Base-by-base conservation (phyloP, 2,113 vertebrate species). In the Platichthys stellatus region DNA sequence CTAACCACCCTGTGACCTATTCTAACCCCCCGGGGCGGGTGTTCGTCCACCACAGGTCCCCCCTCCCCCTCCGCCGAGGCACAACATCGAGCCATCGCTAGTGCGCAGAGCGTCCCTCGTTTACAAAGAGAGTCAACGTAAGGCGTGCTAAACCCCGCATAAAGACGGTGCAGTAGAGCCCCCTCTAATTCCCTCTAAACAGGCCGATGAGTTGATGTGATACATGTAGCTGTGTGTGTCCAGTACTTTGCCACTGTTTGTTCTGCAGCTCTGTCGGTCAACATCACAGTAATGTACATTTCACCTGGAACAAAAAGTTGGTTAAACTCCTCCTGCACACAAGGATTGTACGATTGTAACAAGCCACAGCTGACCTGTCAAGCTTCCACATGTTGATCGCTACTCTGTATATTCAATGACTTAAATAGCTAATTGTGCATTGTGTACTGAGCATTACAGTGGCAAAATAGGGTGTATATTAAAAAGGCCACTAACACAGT, bases 51-150 rank as follows among this genome's bases (percentile, higher is more conserved):
- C 82, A 81, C 93, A 94, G 94, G 92, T 94, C 15, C 92, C 92
- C 82, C 93, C 93, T 84, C 90, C 89, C 82, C 92, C 93, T 45
- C 94, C 94, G 15, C 92, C 87, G 21, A 92, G 93, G 82, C 93
- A 94, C 82, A 90, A 86, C 89, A 85, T 90, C 2, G 92, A 94
- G 87, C 92, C 92, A 6, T 88, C 86, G 65, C 90, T 94, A 82
- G 78, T 67, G 5, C 85, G 89, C 85, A 92, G 92, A 89, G 43
- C 90, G 23, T 93, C 92, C 72, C 86, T 94, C 63, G 86, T 95
- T 94, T 94, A 93, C 92, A 94, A 94, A 94, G 94, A 95, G 75
- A 94, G 94, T 82, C 94, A 95, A 92, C 90, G 93, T 95, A 95
- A 95, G 94, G 88, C 53, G 86, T 81, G 21, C 47, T 82, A 87